Base-by-base conservation (phyloP, 2,888 invertebrate genomes). In the Phragmatobia fuliginosa region DNA sequence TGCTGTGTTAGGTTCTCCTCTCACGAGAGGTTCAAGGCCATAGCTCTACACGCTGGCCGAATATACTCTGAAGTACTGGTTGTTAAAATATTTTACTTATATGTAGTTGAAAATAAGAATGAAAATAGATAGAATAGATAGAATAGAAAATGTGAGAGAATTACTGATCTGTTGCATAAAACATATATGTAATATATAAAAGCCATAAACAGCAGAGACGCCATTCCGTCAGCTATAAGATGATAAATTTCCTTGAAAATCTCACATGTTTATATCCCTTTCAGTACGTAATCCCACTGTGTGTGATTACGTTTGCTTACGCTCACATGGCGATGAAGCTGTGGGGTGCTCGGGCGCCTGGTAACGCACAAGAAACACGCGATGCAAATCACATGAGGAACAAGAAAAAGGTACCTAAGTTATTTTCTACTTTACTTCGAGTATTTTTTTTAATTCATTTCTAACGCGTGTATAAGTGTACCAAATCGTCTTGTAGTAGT, bases 301-400 rank as follows among this genome's bases (percentile, higher is more conserved):
- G 96, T 80, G 97, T 98, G 78, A 98, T 98, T 84, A 97, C 97
- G 66, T 97, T 96, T 85, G 98, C 98, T 21, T 98, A 98, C 90
- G 96, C 96, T 61, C 95, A 97, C 85, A 98, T 98, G 96, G 97
- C 97, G 0, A 95, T 97, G 83, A 96, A 96, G 79, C 94, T 98
- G 41, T 98, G 98, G 97, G 97, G 97, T 5, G 97, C 97, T 6
- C 95, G 96, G 62, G 97, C 97, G 1, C 98, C 98, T 0, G 98
- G 98, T 8, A 97, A 97, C 85, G 97, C 97, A 0, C 96, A 97
- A 83, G 97, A 97, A 88, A 96, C 96, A 21, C 94, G 98, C 33
- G 98, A 98, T 83, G 97, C 97, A n/a, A 97, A 97, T 69, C 95
- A 98, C 70, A 96, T 97, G 91, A 96, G 96, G 82, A 98, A 98